phyloP scores from a whole-genome alignment of 2,797 vertebrate genomes.

The Cirrhinus mrigala region DNA sequence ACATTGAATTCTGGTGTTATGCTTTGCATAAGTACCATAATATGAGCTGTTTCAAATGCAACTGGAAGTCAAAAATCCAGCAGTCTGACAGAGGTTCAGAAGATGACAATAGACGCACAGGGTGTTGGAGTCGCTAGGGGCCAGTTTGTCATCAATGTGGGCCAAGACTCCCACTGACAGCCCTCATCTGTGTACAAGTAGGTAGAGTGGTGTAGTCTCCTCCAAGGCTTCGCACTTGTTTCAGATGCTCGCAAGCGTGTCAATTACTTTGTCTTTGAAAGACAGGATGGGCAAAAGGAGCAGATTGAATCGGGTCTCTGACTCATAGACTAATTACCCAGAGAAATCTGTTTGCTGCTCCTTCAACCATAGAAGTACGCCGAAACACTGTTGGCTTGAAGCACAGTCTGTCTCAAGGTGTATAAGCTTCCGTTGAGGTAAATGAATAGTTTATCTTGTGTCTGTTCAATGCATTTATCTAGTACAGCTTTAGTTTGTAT shows the following conservation, averaged over 20 bases:
- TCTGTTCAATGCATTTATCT: neutral
- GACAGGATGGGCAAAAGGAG: slow-evolving; percentile 14
- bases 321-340: slow-evolving; percentile 46
- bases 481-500: neutral
- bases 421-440: slow-evolving; percentile 23
- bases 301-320: slow-evolving; percentile 37
- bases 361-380: slow-evolving; percentile 33
- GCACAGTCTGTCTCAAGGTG: neutral
- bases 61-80: neutral
- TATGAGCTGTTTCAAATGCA: neutral
- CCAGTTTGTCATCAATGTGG: slow-evolving; percentile 17
- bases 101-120: neutral
- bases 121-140: neutral
- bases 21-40: neutral
- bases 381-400: slow-evolving; percentile 19
- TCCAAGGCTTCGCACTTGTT: slow-evolving; percentile 20
- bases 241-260: slow-evolving; percentile 28
- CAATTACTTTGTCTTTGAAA: slow-evolving; percentile 41
- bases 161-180: slow-evolving; percentile 6
- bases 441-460: slow-evolving; percentile 24
- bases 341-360: slow-evolving; percentile 47
- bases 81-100: slow-evolving; percentile 19
- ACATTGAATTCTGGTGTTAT: slow-evolving; percentile 12
- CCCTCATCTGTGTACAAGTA: slow-evolving; percentile 5
- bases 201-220: neutral